Base-by-base conservation (phyloP, 2,888 invertebrate species). In the Nomada hirtipes region DNA sequence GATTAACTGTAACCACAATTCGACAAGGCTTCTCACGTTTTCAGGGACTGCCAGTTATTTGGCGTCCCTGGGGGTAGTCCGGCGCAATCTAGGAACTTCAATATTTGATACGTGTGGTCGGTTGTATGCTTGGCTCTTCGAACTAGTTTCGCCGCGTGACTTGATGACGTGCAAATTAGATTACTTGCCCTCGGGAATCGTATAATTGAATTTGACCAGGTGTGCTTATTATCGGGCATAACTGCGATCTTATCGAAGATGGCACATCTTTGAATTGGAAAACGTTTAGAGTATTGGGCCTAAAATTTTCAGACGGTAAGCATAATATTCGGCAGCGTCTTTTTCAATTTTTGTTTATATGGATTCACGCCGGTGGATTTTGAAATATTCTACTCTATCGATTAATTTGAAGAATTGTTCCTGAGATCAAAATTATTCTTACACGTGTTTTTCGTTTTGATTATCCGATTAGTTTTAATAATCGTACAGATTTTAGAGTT, bases 81-180 rank as follows among this genome's bases (percentile, higher is more conserved):
- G 57, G 76, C 72, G 86, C 86, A 87, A 88, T 87, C 83, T 87
- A 61, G 86, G 68, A 87, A 90, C 87, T 90, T 90, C 90, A 90
- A 90, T 90, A 90, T 90, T 90, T 90, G 90, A 90, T 89, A 88
- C 76, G 82, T 55, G 79, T 68, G 81, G 78, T 61, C 57, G 75
- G 75, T 71, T 77, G 74, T 72, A 44, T 67, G 65, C 63, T 52
- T n/a, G 29, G 61, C 65, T 85, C 84, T 87, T 87, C 86, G 71
- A 82, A 79, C 87, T 69, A 79, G 83, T 89, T 86, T 80, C 86
- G 63, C 77, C 81, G 79, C 71, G 67, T 73, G 82, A 81, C 82
- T 85, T 83, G 90, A 89, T 88, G 88, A 89, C 82, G 86, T 80
- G 84, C 84, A 88, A 90, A 89, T 90, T 88, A 69, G 82, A 82